Conservation (phyloP, 1,140 invertebrate genomes). For the Hylyphantes graminicola region DNA sequence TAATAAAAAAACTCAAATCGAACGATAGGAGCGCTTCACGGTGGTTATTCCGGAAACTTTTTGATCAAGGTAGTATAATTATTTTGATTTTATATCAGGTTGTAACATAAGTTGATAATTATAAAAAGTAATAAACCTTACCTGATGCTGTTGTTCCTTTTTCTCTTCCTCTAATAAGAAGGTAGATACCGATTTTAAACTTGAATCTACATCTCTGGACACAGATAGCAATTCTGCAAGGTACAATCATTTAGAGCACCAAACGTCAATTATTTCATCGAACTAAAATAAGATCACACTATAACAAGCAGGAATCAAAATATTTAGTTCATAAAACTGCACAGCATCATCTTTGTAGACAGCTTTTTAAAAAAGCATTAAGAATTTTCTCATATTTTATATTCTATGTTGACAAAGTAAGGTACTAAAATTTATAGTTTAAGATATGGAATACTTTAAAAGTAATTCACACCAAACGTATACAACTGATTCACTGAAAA, state of each 20-base stretch:
- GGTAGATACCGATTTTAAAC: conserved; percentile 53
- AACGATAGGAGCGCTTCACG: too few relatives aligned
- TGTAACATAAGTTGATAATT: too few relatives aligned
- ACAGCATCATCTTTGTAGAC: not conserved
- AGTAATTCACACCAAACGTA: not conserved
- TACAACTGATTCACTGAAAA: not conserved
- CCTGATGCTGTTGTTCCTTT: conserved; percentile 61
- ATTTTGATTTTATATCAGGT: not conserved
- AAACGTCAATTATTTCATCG: not conserved
- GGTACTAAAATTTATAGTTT: not conserved
- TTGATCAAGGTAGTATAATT: too few relatives aligned
- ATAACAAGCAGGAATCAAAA: too few relatives aligned
- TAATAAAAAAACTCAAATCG: too few relatives aligned
- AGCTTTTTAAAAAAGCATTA: not conserved
- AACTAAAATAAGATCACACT: too few relatives aligned
- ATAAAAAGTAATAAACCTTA: conserved; percentile 8
- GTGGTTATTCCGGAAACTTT: too few relatives aligned
- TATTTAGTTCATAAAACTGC: not conserved
- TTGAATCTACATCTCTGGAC: conserved; percentile 59
- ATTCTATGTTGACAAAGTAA: not conserved
- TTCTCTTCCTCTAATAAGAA: conserved; percentile 62
- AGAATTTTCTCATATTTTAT: not conserved
- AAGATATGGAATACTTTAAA: not conserved
- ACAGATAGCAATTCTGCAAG: conserved; percentile 58
- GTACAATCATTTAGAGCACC: not conserved